Conservation (phyloP, 1,140 invertebrate species). For the Drosophila sulfurigaster region DNA sequence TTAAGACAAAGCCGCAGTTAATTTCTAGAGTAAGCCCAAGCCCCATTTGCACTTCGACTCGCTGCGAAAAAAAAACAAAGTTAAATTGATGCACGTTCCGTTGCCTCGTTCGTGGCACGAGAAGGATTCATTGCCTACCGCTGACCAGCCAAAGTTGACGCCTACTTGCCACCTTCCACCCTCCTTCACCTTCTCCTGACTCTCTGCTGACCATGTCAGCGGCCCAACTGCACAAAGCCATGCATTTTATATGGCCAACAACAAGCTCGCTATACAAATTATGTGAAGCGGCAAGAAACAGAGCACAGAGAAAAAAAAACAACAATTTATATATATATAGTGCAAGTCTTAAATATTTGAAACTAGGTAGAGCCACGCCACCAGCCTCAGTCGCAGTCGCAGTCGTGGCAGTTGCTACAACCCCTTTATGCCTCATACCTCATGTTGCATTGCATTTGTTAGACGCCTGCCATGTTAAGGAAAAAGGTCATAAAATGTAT, state of each 20-base stretch:
- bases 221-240: constrained; percentile 64
- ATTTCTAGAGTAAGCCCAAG: constrained; percentile 39
- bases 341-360: constrained; percentile 81
- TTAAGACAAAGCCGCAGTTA: constrained; percentile 46
- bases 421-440: not conserved
- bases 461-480: constrained; percentile 64
- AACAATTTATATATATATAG: constrained; percentile 48
- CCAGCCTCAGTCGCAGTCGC: not conserved
- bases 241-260: constrained; percentile 70
- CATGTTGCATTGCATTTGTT: constrained; percentile 53
- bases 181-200: not conserved
- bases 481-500: constrained; percentile 82
- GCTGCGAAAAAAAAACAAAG: constrained; percentile 43
- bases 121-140: constrained; percentile 54
- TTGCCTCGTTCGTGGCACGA: constrained; percentile 25
- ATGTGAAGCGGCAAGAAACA: constrained; percentile 63
- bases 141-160: constrained; percentile 56
- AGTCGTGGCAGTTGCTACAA: too few species aligned
- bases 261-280: constrained; percentile 68
- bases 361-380: constrained; percentile 58
- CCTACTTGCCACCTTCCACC: constrained; percentile 28
- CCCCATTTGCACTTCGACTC: constrained; percentile 33
- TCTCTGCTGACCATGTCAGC: constrained; percentile 27
- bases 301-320: constrained; percentile 15
- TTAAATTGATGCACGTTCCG: constrained; percentile 73